phyloP scores from a whole-genome alignment of 2,797 vertebrate species.

The Pristis pectinata region DNA sequence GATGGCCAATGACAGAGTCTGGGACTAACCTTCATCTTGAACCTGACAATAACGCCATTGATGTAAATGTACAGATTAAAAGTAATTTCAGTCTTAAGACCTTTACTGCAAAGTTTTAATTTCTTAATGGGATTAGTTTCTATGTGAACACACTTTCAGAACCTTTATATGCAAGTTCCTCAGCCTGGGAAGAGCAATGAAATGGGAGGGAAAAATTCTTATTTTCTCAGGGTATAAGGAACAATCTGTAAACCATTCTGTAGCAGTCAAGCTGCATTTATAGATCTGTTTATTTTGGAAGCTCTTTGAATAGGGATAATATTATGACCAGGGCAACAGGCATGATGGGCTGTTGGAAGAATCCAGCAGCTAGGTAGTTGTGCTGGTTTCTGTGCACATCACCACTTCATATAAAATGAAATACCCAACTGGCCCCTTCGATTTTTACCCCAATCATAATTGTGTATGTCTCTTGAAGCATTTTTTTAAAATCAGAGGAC shows the following conservation, averaged over 20 bases:
- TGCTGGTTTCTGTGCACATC: conserved; percentile 11
- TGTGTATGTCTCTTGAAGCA: neutral
- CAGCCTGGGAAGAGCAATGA: conserved; percentile 48
- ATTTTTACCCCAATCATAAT: neutral
- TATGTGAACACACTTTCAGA: conserved; percentile 52
- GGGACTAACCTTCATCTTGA: neutral
- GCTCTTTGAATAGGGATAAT: conserved; percentile 3
- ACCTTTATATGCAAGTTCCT: conserved; percentile 62
- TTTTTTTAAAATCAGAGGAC: conserved; percentile 16
- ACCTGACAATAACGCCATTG: neutral
- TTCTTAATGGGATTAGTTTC: conserved; percentile 51
- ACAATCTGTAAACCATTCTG: conserved; percentile 46
- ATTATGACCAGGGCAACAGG: neutral
- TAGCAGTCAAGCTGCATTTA: neutral
- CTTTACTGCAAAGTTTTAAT: neutral
- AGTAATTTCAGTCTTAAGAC: neutral
- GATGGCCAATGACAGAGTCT: neutral
- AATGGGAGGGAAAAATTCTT: conserved; percentile 46
- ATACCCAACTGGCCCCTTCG: neutral
- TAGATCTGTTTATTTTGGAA: neutral
- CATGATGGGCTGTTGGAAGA: conserved; percentile 10
- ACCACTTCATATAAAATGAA: neutral
- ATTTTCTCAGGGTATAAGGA: conserved; percentile 60
- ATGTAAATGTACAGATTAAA: neutral
- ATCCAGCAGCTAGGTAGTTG: neutral